These are phyloP conservation scores for Cyprichromis sp. DNA, from an alignment of 2,113 vertebrate genomes.

Conservation along the genomic window DNA sequence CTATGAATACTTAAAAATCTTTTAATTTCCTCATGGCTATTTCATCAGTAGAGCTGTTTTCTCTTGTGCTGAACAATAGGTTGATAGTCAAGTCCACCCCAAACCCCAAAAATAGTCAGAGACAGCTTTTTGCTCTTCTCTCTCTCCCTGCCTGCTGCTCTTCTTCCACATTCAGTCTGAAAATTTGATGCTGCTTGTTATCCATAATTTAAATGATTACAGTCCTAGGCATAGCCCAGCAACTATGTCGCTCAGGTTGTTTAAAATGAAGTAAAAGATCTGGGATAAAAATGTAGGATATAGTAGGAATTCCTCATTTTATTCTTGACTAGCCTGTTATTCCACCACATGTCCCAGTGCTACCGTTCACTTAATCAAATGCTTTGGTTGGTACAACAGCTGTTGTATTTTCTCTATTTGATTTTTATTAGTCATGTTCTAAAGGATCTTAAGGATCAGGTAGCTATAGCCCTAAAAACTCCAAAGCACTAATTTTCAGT, in stretches of 20 bases:
- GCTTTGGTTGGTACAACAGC: neutral
- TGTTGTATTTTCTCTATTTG: neutral
- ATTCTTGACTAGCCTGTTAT: neutral
- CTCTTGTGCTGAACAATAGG: neutral
- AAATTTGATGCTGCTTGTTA: slow-evolving; percentile 35
- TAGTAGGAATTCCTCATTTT: neutral
- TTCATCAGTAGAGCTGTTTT: neutral
- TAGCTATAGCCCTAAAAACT: neutral
- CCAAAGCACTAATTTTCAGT: neutral
- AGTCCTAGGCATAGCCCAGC: neutral
- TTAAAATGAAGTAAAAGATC: neutral
- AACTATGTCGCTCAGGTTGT: neutral
- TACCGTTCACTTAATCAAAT: neutral
- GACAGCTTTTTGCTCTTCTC: neutral
- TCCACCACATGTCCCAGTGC: neutral
- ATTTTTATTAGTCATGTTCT: neutral
- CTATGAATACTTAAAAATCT: neutral
- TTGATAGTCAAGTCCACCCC: neutral
- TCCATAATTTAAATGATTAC: slow-evolving; percentile 30
- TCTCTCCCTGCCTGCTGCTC: neutral
- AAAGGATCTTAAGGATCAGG: neutral
- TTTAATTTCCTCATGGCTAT: neutral
- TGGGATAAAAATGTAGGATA: neutral
- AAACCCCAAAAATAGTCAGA: neutral
- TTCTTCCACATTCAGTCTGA: slow-evolving; percentile 17